These are phyloP conservation scores for Machimus atricapillus DNA, from an alignment of 2,888 invertebrate genomes.

Conservation along the genomic window DNA sequence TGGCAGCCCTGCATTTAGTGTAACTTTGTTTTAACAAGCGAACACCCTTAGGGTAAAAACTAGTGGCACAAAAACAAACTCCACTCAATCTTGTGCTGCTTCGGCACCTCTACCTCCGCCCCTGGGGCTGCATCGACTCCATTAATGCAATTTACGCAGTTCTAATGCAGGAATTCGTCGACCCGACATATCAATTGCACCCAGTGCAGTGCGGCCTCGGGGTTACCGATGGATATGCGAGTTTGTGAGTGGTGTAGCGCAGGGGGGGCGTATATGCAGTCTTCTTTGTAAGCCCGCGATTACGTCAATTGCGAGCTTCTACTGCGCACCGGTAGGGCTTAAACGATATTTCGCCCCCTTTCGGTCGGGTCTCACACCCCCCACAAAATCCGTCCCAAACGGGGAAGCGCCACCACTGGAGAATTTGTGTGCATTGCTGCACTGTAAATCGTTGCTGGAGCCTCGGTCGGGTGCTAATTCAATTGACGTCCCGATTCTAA, in stretches of 20 bases:
- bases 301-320: constrained; percentile 25
- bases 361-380: neutral
- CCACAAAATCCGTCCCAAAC: neutral
- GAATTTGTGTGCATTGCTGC: constrained; percentile 3
- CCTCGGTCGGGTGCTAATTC: constrained; percentile 31
- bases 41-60: neutral
- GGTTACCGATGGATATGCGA: neutral
- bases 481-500: constrained; percentile 31
- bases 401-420: neutral
- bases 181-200: constrained; percentile 22
- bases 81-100: neutral
- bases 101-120: neutral
- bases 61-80: constrained; percentile 3
- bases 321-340: neutral
- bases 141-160: constrained; percentile 30
- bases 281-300: constrained; percentile 23
- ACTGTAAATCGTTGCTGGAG: constrained; percentile 10
- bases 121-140: neutral
- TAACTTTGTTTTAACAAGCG: neutral
- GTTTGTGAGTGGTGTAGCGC: neutral
- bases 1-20: neutral
- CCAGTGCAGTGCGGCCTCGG: neutral
- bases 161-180: constrained; percentile 11
- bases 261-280: neutral
- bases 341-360: neutral